These are phyloP conservation scores for Naso thynnoides DNA, from an alignment of 2,797 vertebrate genomes.

Conservation along the genomic window DNA sequence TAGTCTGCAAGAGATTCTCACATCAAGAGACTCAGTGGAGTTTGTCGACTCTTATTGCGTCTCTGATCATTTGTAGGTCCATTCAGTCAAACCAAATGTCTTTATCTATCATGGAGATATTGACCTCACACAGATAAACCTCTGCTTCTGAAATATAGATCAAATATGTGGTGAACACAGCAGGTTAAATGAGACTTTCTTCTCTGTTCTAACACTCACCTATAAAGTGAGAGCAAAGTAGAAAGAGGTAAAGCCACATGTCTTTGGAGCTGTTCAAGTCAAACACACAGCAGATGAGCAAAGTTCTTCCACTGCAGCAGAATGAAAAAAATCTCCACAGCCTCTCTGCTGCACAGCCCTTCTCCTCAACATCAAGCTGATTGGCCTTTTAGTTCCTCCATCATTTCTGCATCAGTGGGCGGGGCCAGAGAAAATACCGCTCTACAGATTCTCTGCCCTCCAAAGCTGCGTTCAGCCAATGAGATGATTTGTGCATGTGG, in stretches of 20 bases:
- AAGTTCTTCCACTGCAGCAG: constrained; percentile 22
- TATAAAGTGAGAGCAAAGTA: constrained; percentile 4
- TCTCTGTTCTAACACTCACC: constrained; percentile 10
- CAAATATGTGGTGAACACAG: neutral
- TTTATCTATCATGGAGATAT: neutral
- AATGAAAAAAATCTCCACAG: constrained; percentile 1
- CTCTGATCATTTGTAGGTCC: neutral
- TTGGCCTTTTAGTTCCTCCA: neutral
- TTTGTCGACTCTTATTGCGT: neutral
- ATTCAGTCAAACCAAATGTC: neutral
- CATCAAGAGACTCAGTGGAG: neutral
- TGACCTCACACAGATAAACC: neutral
- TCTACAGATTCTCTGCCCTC: neutral
- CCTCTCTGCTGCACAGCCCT: constrained; percentile 19
- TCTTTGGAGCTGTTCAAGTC: constrained; percentile 22
- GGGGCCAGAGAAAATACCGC: too few species aligned
- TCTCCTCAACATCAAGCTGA: constrained; percentile 7
- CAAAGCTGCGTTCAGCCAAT: neutral
- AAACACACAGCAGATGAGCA: constrained; percentile 19
- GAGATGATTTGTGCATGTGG: too few species aligned
- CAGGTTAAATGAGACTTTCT: neutral
- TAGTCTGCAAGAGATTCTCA: constrained; percentile 7
- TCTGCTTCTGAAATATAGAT: neutral
- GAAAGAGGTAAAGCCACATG: constrained; percentile 29
- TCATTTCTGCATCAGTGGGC: neutral